phyloP scores from a whole-genome alignment of 2,888 invertebrate genomes.

The Leucoma salicis region DNA sequence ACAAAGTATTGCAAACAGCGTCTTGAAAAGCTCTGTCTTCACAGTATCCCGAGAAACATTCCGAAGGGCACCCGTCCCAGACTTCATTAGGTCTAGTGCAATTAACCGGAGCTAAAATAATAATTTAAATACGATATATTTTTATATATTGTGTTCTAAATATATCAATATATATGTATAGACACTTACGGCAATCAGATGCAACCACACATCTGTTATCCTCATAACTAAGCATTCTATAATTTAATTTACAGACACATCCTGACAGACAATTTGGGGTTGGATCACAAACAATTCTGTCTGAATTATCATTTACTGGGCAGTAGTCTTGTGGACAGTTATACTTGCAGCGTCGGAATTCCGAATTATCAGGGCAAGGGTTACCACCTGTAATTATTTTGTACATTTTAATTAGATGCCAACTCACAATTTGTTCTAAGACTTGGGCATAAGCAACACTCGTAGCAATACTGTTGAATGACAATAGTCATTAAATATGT shows the following conservation, averaged over 20 bases:
- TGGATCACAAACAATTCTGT: constrained; percentile 25
- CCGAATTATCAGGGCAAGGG: constrained; percentile 38
- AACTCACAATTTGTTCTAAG: neutral
- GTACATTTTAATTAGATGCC: too few relatives aligned
- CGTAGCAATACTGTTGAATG: too few relatives aligned
- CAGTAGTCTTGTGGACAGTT: constrained; percentile 37
- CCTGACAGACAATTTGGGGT: constrained; percentile 33
- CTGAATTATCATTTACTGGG: constrained; percentile 29
- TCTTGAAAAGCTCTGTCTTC: constrained; percentile 29
- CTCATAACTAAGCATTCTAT: constrained; percentile 27
- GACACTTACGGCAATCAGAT: constrained; percentile 36
- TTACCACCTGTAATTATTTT: constrained; percentile 32
- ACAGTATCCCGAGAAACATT: constrained; percentile 40
- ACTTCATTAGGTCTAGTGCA: constrained; percentile 44
- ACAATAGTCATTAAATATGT: too few relatives aligned
- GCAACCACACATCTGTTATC: constrained; percentile 38
- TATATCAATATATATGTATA: neutral
- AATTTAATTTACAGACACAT: constrained; percentile 37
- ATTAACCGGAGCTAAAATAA: constrained; percentile 36
- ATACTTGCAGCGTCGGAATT: constrained; percentile 31
- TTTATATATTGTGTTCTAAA: neutral
- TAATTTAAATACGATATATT: neutral
- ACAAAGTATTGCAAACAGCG: constrained; percentile 34
- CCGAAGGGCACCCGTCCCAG: constrained; percentile 39
- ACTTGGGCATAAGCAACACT: too few relatives aligned